Evolutionary conservation across 2,888 invertebrate genomes (phyloP), one percentile per base, ranked within the genome.

Genomic region (Amblyjoppa fuscipennis): DNA sequence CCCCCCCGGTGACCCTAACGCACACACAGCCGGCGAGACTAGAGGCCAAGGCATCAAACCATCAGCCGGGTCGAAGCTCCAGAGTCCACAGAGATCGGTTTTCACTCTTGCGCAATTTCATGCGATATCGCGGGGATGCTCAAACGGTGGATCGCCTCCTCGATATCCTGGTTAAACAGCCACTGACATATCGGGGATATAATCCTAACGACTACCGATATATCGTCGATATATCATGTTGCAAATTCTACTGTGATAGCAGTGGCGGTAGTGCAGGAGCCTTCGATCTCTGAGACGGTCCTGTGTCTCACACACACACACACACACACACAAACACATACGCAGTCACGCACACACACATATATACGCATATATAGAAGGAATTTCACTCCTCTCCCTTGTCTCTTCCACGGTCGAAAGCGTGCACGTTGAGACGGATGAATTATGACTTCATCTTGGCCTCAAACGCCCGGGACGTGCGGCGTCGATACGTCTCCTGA

Each of bases 361-460:
- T 4, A 38, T 4, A 73, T 7, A 73, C 28, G 25, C 3, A 49
- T 11, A 64, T n/a, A 73, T 16, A 49, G 9, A 75, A 34, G 34
- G 6, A 31, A 64, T n/a, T 64, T 64, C 34, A 49, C 64, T 66
- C 59, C 69, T 81, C 74, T 74, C 74, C 13, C 76, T 70, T 81
- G 77, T 51, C 51, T 71, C 25, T 59, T 34, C 66, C 20, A 49
- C 31, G 71, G 70, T 25, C 45, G 73, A 79, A 64, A 28, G 71
- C 56, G 51, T 45, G 75, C 78, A 76, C 56, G 56, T 83, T 20
- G 75, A 51, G 78, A 75, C 56, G 69, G 80, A 85, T 85, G 85
- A 85, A 85, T 85, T 85, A 85, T 83, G 82, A 83, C 83, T 85
- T 85, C 85, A 85, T 85, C 85, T 85, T 77, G 85, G 85, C 69